Percentiles rank a stretch among this genome's conserved stretches.
Evolutionary conservation across 2,797 vertebrate species (phyloP).

Genomic region (Micropoecilia bifurca): DNA sequence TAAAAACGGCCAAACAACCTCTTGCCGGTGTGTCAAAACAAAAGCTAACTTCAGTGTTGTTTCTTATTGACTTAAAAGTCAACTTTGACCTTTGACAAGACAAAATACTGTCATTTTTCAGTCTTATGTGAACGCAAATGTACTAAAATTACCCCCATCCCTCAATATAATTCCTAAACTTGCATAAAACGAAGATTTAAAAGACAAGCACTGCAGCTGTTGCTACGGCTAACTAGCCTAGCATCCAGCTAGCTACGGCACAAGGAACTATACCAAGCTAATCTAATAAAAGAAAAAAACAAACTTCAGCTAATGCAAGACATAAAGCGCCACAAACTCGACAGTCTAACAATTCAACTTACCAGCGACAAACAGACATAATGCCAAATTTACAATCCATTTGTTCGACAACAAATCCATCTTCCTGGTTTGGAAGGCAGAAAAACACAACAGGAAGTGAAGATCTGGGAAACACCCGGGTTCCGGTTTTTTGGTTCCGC

Average conservation of each 20-base stretch:
- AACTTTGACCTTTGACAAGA: background rate
- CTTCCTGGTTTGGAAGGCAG: conserved; percentile 79
- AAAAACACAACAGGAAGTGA: conserved; percentile 70
- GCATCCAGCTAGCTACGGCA: conserved; percentile 58
- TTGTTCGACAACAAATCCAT: conserved; percentile 74
- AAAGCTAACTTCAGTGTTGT: background rate
- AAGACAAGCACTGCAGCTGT: conserved; percentile 8
- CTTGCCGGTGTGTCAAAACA: background rate
- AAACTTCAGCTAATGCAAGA: background rate
- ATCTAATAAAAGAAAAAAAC: background rate
- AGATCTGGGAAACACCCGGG: conserved; percentile 58
- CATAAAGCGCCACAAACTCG: accelerated
- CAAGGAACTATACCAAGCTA: conserved; percentile 53
- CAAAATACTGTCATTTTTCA: accelerated
- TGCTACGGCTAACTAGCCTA: conserved; percentile 59
- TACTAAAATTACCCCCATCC: accelerated
- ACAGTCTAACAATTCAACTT: conserved; percentile 19
- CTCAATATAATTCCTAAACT: background rate
- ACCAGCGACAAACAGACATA: conserved; percentile 67
- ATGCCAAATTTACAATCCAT: conserved; percentile 50
- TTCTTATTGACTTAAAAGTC: background rate
- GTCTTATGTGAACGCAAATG: accelerated
- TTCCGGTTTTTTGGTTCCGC: conserved; percentile 58
- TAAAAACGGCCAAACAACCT: background rate
- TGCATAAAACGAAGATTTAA: background rate